Conservation (phyloP, 2,797 vertebrate species). For the Pseudochirops corinnae region DNA sequence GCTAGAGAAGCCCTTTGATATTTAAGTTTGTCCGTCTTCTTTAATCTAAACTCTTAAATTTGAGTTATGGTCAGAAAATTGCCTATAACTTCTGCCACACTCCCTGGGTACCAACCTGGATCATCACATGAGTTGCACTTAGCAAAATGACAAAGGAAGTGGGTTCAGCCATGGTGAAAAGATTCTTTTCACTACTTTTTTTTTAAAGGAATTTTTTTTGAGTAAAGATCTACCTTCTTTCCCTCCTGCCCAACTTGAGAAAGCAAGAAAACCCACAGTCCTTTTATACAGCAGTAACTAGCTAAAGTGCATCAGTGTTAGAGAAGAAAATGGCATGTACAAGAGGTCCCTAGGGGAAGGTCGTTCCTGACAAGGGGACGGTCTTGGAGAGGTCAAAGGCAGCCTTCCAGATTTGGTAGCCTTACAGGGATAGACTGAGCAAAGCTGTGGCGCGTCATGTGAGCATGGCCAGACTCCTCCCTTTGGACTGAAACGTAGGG, state of each 20-base stretch:
- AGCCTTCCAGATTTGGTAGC: background rate
- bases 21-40: background rate
- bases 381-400: background rate
- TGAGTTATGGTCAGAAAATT: background rate
- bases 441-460: background rate
- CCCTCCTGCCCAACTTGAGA: background rate
- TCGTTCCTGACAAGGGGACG: background rate
- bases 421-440: background rate
- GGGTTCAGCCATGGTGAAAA: background rate
- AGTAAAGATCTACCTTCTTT: background rate
- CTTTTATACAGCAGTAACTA: background rate
- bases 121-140: background rate
- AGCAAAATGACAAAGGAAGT: background rate
- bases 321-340: background rate
- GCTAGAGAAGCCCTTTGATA: background rate
- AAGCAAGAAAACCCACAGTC: background rate
- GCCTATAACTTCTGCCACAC: background rate
- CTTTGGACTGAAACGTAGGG: background rate
- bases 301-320: background rate
- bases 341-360: background rate
- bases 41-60: background rate
- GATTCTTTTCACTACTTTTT: background rate
- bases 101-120: background rate
- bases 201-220: background rate
- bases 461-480: background rate